A percentile compares a stretch with the other conserved stretches of the same genome.
Evolutionary conservation across 2,797 vertebrate species (phyloP).

Genomic region (Heterohyrax brucei): DNA sequence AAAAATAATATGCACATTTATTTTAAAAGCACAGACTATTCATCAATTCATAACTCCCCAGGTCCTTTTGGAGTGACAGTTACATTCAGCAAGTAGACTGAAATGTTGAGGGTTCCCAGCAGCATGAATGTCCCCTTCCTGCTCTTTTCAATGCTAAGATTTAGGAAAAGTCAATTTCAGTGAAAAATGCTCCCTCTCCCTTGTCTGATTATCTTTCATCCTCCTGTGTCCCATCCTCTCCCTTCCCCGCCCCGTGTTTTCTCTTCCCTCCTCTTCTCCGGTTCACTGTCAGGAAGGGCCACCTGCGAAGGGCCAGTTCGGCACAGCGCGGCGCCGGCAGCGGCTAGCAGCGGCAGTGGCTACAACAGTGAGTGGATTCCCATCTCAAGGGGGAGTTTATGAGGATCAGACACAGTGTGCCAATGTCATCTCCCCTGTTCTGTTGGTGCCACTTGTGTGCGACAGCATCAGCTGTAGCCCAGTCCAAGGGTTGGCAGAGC

Average conservation of each 20-base stretch:
- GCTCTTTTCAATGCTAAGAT: conserved; percentile 50
- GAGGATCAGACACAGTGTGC: conserved; percentile 82
- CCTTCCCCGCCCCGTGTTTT: conserved; percentile 85
- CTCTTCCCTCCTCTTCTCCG: conserved; percentile 89
- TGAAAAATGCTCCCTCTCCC: conserved; percentile 88
- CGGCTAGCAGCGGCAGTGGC: conserved; percentile 93
- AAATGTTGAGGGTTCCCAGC: conserved; percentile 65
- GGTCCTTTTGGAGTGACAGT: conserved; percentile 36
- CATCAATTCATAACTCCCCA: conserved; percentile 34
- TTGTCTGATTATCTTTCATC: conserved; percentile 89
- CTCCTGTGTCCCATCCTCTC: conserved; percentile 83
- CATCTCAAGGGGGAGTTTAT: conserved; percentile 87
- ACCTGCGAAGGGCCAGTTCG: conserved; percentile 92
- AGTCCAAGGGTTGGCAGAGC: not conserved
- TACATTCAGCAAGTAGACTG: conserved; percentile 59
- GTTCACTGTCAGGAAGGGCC: conserved; percentile 93
- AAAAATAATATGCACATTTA: not conserved
- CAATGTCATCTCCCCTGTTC: not conserved
- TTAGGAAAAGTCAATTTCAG: conserved; percentile 84
- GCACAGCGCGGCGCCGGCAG: conserved; percentile 91
- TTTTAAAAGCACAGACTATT: conserved; percentile 62
- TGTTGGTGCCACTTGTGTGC: not conserved
- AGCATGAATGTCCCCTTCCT: conserved; percentile 70
- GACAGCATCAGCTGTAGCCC: not conserved
- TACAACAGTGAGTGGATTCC: conserved; percentile 93